These are phyloP conservation scores for Oplegnathus fasciatus DNA, from an alignment of 2,113 vertebrate genomes.

Conservation along the genomic window DNA sequence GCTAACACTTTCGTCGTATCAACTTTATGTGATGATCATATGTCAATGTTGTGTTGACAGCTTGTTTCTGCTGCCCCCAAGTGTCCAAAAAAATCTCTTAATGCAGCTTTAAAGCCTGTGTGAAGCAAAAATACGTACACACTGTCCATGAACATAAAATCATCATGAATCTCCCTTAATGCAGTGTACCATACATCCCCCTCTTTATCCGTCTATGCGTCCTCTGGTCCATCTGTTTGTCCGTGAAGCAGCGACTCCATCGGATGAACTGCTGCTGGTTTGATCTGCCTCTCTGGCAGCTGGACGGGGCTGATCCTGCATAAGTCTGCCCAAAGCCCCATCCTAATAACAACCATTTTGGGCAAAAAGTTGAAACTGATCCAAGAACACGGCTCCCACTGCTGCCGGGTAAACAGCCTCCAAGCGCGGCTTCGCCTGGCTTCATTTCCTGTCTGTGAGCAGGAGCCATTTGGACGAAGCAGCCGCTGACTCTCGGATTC, in stretches of 20 bases:
- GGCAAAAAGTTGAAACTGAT: conserved; percentile 66
- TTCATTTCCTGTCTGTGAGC: conserved; percentile 69
- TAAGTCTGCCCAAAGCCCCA: conserved; percentile 65
- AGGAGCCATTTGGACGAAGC: conserved; percentile 58
- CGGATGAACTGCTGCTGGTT: conserved; percentile 35
- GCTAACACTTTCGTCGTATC: neutral
- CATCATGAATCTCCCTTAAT: conserved; percentile 1
- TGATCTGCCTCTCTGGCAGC: conserved; percentile 62
- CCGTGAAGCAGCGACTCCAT: conserved; percentile 12
- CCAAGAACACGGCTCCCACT: conserved; percentile 63
- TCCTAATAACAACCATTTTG: conserved; percentile 73
- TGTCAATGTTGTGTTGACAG: neutral
- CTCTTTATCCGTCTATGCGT: conserved; percentile 5
- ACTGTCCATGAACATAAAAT: neutral
- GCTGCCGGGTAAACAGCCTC: conserved; percentile 59
- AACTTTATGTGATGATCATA: neutral
- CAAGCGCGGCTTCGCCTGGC: conserved; percentile 36
- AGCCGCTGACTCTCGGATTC: conserved; percentile 40
- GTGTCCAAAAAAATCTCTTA: neutral
- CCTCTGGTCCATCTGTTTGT: conserved; percentile 51
- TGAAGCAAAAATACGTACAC: neutral
- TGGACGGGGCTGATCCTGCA: conserved; percentile 70
- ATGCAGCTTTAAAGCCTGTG: neutral
- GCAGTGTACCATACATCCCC: neutral
- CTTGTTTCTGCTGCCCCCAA: neutral